Conservation (phyloP, 35 echinoderm and acorn worm species). For the Apostichopus japonicus region DNA sequence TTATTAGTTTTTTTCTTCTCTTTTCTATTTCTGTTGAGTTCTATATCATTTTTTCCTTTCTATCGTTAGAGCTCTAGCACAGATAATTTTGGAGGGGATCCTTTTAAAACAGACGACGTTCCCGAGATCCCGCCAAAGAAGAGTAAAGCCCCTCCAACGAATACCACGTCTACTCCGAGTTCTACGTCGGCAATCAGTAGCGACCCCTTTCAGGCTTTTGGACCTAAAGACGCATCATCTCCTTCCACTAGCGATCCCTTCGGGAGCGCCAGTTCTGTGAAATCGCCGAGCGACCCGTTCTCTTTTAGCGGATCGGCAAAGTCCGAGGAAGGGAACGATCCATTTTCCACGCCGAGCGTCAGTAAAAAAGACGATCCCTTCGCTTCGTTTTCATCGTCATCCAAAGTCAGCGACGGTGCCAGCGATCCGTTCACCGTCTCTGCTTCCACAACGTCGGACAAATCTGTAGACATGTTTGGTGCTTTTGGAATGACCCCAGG, state of each 20-base stretch:
- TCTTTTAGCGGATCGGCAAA: constrained; percentile 47
- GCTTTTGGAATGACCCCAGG: constrained; percentile 44
- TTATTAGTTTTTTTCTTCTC: too few species aligned
- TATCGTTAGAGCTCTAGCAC: constrained; percentile 68
- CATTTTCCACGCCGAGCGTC: constrained; percentile 48
- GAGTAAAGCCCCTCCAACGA: constrained; percentile 42
- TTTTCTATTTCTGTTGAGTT: too few species aligned
- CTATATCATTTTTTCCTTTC: background rate
- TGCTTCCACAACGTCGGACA: constrained; percentile 24
- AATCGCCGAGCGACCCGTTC: constrained; percentile 54
- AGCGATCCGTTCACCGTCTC: constrained; percentile 53
- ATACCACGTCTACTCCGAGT: constrained; percentile 59
- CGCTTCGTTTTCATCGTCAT: constrained; percentile 31
- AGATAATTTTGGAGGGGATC: constrained; percentile 86
- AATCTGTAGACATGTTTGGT: constrained; percentile 45
- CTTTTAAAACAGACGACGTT: constrained; percentile 83
- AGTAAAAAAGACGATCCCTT: constrained; percentile 75
- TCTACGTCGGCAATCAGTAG: constrained; percentile 16
- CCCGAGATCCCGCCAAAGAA: constrained; percentile 96
- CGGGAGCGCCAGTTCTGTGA: constrained; percentile 36
- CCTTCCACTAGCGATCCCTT: constrained; percentile 48
- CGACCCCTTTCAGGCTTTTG: constrained; percentile 64
- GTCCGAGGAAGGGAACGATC: constrained; percentile 48
- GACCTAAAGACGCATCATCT: constrained; percentile 44
- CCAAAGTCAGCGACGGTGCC: constrained; percentile 31